Conservation (phyloP, 1,140 invertebrate species). For the Camponotus floridanus region DNA sequence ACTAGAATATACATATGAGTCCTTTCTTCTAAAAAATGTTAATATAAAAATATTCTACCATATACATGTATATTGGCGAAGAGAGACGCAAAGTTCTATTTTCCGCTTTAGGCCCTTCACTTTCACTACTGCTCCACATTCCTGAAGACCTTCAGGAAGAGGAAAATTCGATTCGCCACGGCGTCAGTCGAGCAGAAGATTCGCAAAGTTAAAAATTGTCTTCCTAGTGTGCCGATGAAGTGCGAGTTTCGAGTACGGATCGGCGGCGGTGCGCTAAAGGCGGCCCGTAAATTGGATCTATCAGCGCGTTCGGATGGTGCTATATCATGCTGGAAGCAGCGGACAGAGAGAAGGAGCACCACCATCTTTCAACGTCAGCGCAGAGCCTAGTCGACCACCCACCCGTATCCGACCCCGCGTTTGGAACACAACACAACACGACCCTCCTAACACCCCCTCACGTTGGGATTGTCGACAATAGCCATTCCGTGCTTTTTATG, state of each 20-base stretch:
- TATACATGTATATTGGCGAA: background rate
- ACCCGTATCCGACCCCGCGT: conserved; percentile 44
- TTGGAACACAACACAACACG: conserved; percentile 58
- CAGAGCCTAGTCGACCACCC: conserved; percentile 75
- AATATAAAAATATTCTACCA: background rate
- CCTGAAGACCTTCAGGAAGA: conserved; percentile 26
- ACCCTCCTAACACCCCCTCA: conserved; percentile 38
- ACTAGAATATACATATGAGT: background rate
- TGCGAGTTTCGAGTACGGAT: conserved; percentile 58
- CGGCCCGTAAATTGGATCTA: conserved; percentile 84
- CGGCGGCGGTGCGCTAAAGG: conserved; percentile 68
- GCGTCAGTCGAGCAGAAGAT: conserved; percentile 6
- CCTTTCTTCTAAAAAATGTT: background rate
- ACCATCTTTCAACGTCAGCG: conserved; percentile 79
- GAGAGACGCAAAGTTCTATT: background rate
- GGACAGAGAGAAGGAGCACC: conserved; percentile 79
- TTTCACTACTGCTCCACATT: conserved; percentile 37
- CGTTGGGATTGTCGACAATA: conserved; percentile 66
- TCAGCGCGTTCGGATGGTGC: conserved; percentile 84
- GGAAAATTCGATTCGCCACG: conserved; percentile 33
- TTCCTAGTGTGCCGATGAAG: conserved; percentile 52
- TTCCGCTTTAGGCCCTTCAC: conserved; percentile 11
- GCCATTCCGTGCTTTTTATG: conserved; percentile 78
- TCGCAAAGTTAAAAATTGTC: conserved; percentile 72
- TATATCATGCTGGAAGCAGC: conserved; percentile 84